Conservation (phyloP, 2,113 vertebrate species). For the Vulpes vulpes region DNA sequence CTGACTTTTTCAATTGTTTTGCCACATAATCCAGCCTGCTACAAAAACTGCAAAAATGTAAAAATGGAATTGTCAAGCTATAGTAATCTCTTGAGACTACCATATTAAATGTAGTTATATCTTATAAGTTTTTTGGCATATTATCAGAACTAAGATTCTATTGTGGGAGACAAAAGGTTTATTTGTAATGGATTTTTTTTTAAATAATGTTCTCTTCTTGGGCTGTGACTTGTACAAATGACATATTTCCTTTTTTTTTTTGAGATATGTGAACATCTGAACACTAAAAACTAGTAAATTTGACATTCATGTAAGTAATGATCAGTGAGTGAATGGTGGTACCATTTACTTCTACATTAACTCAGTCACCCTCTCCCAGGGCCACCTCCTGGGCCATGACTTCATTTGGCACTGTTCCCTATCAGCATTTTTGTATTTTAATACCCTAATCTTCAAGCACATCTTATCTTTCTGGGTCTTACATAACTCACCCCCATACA, state of each 20-base stretch:
- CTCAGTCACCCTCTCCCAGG: neutral
- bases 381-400: neutral
- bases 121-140: neutral
- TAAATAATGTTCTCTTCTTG: neutral
- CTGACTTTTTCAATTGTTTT: slow-evolving; percentile 43
- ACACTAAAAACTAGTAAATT: neutral
- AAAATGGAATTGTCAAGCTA: neutral
- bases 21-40: neutral
- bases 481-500: neutral
- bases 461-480: neutral
- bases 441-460: neutral
- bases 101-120: neutral
- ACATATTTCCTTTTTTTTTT: neutral
- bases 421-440: neutral
- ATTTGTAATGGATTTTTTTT: neutral
- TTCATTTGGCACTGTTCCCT: neutral
- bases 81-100: slow-evolving; percentile 2
- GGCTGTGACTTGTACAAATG: neutral
- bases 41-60: slow-evolving; percentile 36
- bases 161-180: neutral
- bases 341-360: neutral
- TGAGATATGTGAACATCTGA: neutral
- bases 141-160: neutral
- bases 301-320: neutral
- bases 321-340: neutral